These are phyloP conservation scores for Halichoerus grypus DNA, from an alignment of 2,113 vertebrate genomes.

Conservation along the genomic window DNA sequence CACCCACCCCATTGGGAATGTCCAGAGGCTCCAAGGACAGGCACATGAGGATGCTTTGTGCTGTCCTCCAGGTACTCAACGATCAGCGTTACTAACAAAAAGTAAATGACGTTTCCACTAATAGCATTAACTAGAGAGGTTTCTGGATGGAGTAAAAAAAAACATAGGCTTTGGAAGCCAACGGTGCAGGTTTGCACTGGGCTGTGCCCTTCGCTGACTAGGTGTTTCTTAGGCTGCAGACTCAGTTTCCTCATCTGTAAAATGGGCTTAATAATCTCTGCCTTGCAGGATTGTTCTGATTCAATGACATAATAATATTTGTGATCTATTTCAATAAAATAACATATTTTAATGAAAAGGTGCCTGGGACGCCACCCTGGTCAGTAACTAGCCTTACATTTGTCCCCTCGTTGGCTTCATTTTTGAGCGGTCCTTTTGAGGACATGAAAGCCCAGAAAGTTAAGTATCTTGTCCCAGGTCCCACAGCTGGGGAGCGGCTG, in stretches of 20 bases:
- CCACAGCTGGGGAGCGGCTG: neutral
- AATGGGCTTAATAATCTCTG: neutral
- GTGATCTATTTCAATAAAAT: neutral
- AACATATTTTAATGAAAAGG: neutral
- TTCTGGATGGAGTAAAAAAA: neutral
- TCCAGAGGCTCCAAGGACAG: neutral
- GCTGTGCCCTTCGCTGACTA: neutral
- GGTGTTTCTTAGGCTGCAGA: neutral
- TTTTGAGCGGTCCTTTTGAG: neutral
- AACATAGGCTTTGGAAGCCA: neutral
- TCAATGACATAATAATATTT: neutral
- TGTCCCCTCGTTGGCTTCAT: neutral
- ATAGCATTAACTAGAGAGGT: neutral
- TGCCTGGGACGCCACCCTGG: accelerated
- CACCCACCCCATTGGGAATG: accelerated
- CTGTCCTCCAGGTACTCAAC: accelerated
- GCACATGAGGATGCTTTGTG: accelerated
- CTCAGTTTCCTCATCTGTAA: conserved; percentile 20
- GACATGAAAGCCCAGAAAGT: neutral
- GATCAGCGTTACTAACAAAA: neutral
- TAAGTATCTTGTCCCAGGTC: neutral
- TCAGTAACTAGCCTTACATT: accelerated
- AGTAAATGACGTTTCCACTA: accelerated
- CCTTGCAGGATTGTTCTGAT: neutral
- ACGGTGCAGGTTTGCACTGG: neutral